A percentile compares a stretch with the other conserved stretches of the same genome.
Evolutionary conservation across 2,888 invertebrate species (phyloP).

Genomic region (Andrena hattorfiana): DNA sequence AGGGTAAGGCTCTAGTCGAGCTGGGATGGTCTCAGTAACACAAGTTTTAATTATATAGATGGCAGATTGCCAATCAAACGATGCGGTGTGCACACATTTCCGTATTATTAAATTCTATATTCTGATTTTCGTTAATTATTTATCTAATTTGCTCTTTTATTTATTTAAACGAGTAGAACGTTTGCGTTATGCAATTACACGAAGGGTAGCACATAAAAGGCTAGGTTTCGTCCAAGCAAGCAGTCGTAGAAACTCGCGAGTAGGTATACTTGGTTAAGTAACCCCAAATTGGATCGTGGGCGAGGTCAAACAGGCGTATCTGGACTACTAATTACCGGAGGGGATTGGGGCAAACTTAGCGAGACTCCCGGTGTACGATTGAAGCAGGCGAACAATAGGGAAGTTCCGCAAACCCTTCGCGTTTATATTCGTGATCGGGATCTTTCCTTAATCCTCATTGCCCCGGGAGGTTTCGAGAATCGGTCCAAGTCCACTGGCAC

Average conservation of each 20-base stretch:
- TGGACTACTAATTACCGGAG: slow-evolving; percentile 69
- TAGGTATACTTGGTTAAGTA: slow-evolving; percentile 48
- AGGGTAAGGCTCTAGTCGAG: no score
- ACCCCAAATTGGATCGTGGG: slow-evolving; percentile 60
- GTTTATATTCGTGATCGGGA: slow-evolving; percentile 71
- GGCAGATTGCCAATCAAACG: no score
- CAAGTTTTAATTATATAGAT: no score
- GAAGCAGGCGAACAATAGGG: slow-evolving; percentile 64
- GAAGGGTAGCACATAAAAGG: not conserved
- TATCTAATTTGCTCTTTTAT: no score
- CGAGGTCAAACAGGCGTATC: slow-evolving; percentile 66
- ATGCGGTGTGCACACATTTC: no score
- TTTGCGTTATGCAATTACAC: not conserved
- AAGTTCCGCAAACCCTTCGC: slow-evolving; percentile 60
- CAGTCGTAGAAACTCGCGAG: slow-evolving; percentile 2
- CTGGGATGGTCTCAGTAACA: no score
- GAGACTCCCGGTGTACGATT: slow-evolving; percentile 57
- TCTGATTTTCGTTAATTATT: no score
- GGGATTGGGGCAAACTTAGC: slow-evolving; percentile 70
- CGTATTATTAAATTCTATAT: no score
- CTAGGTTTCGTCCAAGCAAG: not conserved
- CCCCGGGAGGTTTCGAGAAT: slow-evolving; percentile 68
- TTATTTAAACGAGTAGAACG: no score
- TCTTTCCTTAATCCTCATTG: slow-evolving; percentile 68
- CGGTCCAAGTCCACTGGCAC: slow-evolving; percentile 64